Conservation (phyloP, 2,888 invertebrate genomes). For the Cryptophagus acutangulus region DNA sequence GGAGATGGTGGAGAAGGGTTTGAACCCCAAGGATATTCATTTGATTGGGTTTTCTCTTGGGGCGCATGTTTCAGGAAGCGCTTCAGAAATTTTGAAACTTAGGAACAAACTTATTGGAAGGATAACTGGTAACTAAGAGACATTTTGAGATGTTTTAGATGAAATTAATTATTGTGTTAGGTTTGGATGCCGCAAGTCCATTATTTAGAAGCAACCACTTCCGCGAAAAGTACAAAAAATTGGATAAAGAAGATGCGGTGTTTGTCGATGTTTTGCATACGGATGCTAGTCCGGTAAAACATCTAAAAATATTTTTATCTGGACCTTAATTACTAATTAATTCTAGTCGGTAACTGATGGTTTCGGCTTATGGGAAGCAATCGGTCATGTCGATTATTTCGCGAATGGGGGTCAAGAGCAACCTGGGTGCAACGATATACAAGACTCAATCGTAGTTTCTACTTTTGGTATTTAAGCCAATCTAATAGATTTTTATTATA, state of each 20-base stretch:
- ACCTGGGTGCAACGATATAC: slow-evolving; percentile 55
- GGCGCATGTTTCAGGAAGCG: slow-evolving; percentile 58
- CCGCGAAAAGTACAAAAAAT: slow-evolving; percentile 52
- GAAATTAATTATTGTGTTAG: slow-evolving; percentile 46
- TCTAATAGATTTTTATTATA: slow-evolving; percentile 5
- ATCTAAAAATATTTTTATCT: background rate
- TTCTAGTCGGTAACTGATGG: slow-evolving; percentile 53
- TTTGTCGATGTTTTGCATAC: slow-evolving; percentile 67
- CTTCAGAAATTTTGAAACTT: slow-evolving; percentile 52
- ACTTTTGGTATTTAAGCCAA: slow-evolving; percentile 47
- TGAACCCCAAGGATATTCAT: slow-evolving; percentile 49
- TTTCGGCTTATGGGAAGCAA: slow-evolving; percentile 55
- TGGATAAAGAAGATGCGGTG: slow-evolving; percentile 59
- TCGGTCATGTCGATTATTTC: slow-evolving; percentile 58
- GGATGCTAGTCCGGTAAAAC: slow-evolving; percentile 52
- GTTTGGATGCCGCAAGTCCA: slow-evolving; percentile 80
- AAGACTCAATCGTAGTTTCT: slow-evolving; percentile 54
- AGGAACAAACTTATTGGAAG: slow-evolving; percentile 50
- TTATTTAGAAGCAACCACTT: slow-evolving; percentile 59
- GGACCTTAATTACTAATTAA: background rate
- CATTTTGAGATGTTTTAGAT: background rate
- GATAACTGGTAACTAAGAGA: slow-evolving; percentile 49
- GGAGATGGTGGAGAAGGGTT: slow-evolving; percentile 49
- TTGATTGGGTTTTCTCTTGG: slow-evolving; percentile 58
- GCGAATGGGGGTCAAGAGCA: slow-evolving; percentile 59